Evolutionary conservation across 2,888 invertebrate species (phyloP).

Genomic region (Crioceris asparagi): DNA sequence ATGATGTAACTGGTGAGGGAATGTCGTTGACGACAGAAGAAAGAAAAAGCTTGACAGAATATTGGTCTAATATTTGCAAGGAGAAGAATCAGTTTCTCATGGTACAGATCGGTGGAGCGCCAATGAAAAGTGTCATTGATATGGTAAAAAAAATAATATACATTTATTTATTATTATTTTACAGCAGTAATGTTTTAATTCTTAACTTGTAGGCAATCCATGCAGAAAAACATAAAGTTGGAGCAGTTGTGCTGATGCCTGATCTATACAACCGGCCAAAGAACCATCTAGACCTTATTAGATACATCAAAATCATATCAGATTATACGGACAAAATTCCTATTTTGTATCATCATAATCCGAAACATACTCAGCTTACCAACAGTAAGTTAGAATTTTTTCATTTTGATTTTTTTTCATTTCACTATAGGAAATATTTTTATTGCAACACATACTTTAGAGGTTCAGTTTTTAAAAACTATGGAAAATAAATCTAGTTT

Average conservation of each 20-base stretch:
- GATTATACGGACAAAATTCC: slow-evolving; percentile 46
- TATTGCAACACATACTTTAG: background rate
- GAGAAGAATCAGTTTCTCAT: slow-evolving; percentile 50
- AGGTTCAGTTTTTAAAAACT: too few species aligned
- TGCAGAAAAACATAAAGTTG: slow-evolving; percentile 52
- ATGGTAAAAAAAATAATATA: slow-evolving; percentile 39
- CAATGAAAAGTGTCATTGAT: slow-evolving; percentile 55
- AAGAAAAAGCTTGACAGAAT: slow-evolving; percentile 53
- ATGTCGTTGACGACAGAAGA: slow-evolving; percentile 54
- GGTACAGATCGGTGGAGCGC: slow-evolving; percentile 63
- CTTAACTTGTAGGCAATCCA: slow-evolving; percentile 43
- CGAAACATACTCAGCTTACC: slow-evolving; percentile 54
- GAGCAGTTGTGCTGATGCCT: slow-evolving; percentile 65
- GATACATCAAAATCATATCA: slow-evolving; percentile 54
- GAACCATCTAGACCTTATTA: slow-evolving; percentile 48
- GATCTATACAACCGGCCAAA: slow-evolving; percentile 67
- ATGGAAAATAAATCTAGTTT: background rate
- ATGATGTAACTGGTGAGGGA: slow-evolving; percentile 73
- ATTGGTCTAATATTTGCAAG: slow-evolving; percentile 50
- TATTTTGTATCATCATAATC: slow-evolving; percentile 76
- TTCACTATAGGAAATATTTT: background rate
- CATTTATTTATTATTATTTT: background rate
- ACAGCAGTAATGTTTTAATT: too few species aligned
- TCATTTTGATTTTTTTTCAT: slow-evolving; percentile 13
- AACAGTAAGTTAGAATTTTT: slow-evolving; percentile 47